phyloP scores from a whole-genome alignment of 2,797 vertebrate genomes.

The Chromis chromis region DNA sequence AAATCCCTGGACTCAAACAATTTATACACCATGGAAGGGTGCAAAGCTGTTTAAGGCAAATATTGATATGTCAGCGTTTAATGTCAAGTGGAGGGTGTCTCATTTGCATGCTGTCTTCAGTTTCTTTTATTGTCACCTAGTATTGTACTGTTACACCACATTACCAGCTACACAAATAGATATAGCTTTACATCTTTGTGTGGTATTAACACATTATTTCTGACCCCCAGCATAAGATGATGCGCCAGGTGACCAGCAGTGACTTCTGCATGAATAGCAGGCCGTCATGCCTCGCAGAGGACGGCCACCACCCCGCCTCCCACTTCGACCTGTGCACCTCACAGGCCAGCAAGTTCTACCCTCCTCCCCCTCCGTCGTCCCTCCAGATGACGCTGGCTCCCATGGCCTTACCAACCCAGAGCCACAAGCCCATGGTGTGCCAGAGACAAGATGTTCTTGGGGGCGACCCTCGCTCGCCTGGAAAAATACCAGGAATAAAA shows the following conservation, averaged over 20 bases:
- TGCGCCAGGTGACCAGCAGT: constrained; percentile 93
- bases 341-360: constrained; percentile 93
- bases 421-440: constrained; percentile 92
- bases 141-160: too few relatives aligned
- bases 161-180: background rate
- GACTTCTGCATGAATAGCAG: constrained; percentile 94
- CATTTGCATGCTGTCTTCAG: too few relatives aligned
- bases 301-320: constrained; percentile 88
- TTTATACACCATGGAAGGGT: too few relatives aligned
- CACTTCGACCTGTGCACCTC: constrained; percentile 95
- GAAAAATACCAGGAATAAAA: constrained; percentile 83
- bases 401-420: constrained; percentile 77
- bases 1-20: too few relatives aligned
- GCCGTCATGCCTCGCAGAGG: constrained; percentile 93
- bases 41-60: too few relatives aligned
- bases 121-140: too few relatives aligned
- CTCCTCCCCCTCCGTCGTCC: constrained; percentile 80
- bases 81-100: too few relatives aligned
- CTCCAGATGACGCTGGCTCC: constrained; percentile 84
- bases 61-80: too few relatives aligned
- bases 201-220: constrained; percentile 39
- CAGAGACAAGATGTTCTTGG: constrained; percentile 89
- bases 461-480: constrained; percentile 85
- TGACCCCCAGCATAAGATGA: constrained; percentile 89
- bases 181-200: background rate